Evolutionary conservation across 2,888 invertebrate species (phyloP).

Genomic region (Clunio marinus): DNA sequence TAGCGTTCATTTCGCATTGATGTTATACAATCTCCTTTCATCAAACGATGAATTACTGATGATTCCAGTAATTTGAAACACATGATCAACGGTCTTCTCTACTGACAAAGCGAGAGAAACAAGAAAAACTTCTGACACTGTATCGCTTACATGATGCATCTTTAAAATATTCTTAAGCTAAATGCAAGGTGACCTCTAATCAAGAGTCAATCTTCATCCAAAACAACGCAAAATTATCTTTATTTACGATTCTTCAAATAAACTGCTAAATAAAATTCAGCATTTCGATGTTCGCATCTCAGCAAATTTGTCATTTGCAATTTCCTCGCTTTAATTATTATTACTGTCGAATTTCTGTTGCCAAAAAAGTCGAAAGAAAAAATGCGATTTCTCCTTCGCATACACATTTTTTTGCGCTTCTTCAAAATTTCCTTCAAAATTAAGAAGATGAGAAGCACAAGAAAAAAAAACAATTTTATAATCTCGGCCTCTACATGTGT

Average conservation of each 20-base stretch:
- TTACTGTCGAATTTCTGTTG: background rate
- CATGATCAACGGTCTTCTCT: no score
- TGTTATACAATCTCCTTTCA: background rate
- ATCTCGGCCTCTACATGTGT: slow-evolving; percentile 25
- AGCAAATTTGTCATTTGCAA: slow-evolving; percentile 33
- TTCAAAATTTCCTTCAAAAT: slow-evolving; percentile 30
- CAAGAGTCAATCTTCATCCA: no score
- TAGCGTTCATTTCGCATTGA: background rate
- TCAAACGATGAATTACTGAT: background rate
- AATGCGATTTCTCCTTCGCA: slow-evolving; percentile 19
- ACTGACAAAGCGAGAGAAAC: no score
- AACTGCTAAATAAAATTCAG: no score
- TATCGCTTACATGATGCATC: no score
- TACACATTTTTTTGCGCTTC: slow-evolving; percentile 9
- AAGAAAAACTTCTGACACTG: no score
- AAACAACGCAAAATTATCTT: no score
- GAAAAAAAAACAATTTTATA: slow-evolving; percentile 25
- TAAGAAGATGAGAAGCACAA: slow-evolving; percentile 11
- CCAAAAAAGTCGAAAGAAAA: slow-evolving; percentile 17
- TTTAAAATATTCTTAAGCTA: no score
- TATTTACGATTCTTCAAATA: no score
- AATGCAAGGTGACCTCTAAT: no score
- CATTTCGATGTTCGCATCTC: no score
- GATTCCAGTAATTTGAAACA: slow-evolving; percentile 11
- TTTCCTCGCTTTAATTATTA: slow-evolving; percentile 32